Evolutionary conservation across 64 coral and sea anemone genomes (phyloP).

Genomic region (Montipora cactus): DNA sequence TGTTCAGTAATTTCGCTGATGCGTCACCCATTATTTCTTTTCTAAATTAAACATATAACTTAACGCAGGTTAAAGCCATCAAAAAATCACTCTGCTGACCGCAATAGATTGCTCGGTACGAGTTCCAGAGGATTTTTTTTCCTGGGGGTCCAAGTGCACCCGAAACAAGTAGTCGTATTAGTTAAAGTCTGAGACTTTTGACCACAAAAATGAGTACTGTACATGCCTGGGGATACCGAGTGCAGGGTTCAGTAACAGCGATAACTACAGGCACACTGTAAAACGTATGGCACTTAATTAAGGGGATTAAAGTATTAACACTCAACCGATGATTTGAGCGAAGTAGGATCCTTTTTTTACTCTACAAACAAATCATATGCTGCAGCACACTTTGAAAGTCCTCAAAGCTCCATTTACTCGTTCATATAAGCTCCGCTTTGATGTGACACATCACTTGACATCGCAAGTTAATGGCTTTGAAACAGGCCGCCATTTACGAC

Average conservation of each 20-base stretch:
- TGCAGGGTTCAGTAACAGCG: neutral
- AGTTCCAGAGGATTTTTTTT: no score
- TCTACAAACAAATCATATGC: constrained; percentile 53
- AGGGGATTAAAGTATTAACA: constrained; percentile 20
- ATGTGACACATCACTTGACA: constrained; percentile 55
- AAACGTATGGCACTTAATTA: constrained; percentile 20
- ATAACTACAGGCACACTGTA: neutral
- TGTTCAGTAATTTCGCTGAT: no score
- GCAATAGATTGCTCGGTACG: no score
- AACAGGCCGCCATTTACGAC: neutral
- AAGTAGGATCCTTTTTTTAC: constrained; percentile 20
- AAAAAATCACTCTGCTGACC: no score
- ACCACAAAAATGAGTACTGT: neutral
- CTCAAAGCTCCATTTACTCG: constrained; percentile 42
- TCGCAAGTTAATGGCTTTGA: constrained; percentile 13
- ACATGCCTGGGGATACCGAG: neutral
- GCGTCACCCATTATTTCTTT: no score
- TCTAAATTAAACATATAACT: no score
- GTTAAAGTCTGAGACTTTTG: no score
- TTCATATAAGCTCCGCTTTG: constrained; percentile 19
- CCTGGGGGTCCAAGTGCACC: neutral
- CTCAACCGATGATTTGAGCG: neutral
- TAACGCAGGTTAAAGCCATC: no score
- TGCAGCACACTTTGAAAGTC: constrained; percentile 46
- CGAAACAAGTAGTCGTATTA: neutral